These are phyloP conservation scores for Mamestra brassicae DNA, from an alignment of 2,888 invertebrate species.

Conservation along the genomic window DNA sequence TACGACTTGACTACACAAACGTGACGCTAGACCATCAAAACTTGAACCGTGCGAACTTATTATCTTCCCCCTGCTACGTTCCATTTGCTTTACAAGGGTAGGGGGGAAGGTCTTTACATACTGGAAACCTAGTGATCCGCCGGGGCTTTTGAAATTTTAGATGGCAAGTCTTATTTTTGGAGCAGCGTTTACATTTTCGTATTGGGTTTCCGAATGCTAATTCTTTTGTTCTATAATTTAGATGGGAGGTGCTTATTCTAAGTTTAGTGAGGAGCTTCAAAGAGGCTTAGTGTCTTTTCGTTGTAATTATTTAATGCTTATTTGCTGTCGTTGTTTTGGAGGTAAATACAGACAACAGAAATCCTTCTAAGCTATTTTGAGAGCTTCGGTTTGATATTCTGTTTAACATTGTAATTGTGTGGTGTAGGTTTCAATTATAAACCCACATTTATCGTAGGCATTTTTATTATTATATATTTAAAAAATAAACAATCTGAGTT, in stretches of 20 bases:
- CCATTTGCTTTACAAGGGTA: conserved; percentile 22
- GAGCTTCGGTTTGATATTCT: neutral
- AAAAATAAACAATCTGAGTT: no score
- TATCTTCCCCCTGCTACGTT: conserved; percentile 33
- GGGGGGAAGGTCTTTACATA: conserved; percentile 34
- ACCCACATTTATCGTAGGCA: no score
- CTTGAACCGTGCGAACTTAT: conserved; percentile 58
- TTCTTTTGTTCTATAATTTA: conserved; percentile 52
- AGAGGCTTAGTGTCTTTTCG: conserved; percentile 13
- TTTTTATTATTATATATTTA: no score
- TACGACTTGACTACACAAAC: conserved; percentile 64
- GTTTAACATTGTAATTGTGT: neutral
- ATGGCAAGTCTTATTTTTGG: conserved; percentile 60
- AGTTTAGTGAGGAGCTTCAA: conserved; percentile 19
- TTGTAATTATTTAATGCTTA: conserved; percentile 32
- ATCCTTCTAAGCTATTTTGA: neutral
- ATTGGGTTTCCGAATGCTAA: conserved; percentile 52
- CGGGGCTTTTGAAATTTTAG: conserved; percentile 65
- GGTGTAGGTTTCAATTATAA: no score
- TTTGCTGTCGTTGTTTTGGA: neutral
- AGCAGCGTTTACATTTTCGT: conserved; percentile 49
- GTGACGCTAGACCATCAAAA: conserved; percentile 56
- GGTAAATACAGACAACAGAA: neutral
- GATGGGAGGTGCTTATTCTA: conserved; percentile 20
- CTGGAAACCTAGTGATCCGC: conserved; percentile 44